These are phyloP conservation scores for Phaethornis superciliosus DNA, from an alignment of 2,113 vertebrate species.

Conservation along the genomic window DNA sequence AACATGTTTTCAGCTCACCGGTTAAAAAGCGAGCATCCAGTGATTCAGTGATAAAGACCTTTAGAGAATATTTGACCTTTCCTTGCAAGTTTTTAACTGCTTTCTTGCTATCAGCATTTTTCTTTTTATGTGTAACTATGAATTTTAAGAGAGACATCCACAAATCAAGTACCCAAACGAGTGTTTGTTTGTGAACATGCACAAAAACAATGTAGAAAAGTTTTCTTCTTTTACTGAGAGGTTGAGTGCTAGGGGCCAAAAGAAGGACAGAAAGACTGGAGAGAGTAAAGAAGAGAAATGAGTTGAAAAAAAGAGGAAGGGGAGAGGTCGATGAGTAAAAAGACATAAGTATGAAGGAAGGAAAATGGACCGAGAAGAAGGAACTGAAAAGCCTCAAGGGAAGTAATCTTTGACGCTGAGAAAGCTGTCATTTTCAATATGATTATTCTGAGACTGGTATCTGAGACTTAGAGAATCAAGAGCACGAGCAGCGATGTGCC, in stretches of 20 bases:
- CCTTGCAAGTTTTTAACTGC: not conserved
- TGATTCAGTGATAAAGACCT: not conserved
- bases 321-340: not conserved
- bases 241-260: not conserved
- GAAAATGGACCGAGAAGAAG: conserved; percentile 1
- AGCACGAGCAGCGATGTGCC: not conserved
- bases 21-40: not conserved
- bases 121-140: not conserved
- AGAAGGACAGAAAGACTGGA: not conserved
- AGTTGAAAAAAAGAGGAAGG: not conserved
- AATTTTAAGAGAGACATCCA: not conserved
- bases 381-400: conserved; percentile 44
- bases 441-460: not conserved
- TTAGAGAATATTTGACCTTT: not conserved
- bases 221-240: not conserved
- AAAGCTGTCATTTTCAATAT: conserved; percentile 24
- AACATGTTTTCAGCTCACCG: not conserved
- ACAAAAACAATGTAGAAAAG: not conserved
- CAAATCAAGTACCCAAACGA: not conserved
- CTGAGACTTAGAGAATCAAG: not conserved
- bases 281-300: not conserved
- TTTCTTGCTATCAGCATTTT: not conserved
- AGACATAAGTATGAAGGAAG: not conserved
- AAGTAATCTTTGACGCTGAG: conserved; percentile 19
- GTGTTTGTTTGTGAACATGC: not conserved